phyloP scores from a whole-genome alignment of 1,140 invertebrate species.

The Mercenaria mercenaria region DNA sequence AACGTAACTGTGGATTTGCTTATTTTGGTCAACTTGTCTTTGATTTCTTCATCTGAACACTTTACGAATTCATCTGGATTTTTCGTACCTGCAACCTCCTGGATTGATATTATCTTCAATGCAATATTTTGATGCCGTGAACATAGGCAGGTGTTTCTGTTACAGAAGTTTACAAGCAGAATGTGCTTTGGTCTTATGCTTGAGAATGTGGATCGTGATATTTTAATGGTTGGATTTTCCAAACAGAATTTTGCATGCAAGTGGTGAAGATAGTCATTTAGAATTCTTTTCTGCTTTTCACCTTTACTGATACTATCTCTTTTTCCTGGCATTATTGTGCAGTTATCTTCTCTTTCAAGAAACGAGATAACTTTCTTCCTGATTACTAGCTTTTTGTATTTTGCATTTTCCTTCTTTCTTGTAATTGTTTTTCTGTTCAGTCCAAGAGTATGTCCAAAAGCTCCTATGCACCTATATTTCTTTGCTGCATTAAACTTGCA shows the following conservation, averaged over 20 bases:
- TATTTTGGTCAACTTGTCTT: not conserved
- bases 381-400: not conserved
- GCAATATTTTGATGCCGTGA: constrained; percentile 58
- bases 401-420: not conserved
- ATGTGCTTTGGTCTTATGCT: constrained; percentile 38
- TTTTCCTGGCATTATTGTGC: constrained; percentile 45
- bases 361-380: constrained; percentile 36
- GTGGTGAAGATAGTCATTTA: constrained; percentile 56
- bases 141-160: constrained; percentile 58
- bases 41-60: not conserved
- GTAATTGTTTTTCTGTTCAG: too few relatives aligned
- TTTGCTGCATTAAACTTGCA: constrained; percentile 16
- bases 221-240: constrained; percentile 46
- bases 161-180: constrained; percentile 11
- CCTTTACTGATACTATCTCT: constrained; percentile 18
- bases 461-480: constrained; percentile 35
- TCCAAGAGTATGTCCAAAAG: not conserved
- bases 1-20: not conserved
- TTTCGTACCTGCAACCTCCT: not conserved
- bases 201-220: constrained; percentile 38
- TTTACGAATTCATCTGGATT: constrained; percentile 44
- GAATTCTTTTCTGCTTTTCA: constrained; percentile 27
- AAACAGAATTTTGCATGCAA: constrained; percentile 49
- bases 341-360: constrained; percentile 61
- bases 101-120: constrained; percentile 39